Evolutionary conservation across 2,888 invertebrate species (phyloP), one percentile per base, ranked within the genome.

Genomic region (Zhuqinia jingwanae): DNA sequence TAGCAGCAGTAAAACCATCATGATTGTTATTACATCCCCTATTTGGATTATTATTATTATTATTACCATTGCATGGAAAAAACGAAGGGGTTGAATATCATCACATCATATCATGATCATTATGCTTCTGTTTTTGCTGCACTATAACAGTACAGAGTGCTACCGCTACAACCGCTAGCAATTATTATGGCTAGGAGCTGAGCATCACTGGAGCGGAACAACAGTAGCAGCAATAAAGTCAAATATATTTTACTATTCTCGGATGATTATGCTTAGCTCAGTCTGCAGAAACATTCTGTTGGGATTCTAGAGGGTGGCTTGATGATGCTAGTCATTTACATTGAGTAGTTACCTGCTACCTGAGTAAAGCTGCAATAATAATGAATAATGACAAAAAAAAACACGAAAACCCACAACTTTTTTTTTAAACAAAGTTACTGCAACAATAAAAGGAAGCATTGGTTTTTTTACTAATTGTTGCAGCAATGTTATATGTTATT

Each of bases 131-230:
- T n/a, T n/a, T n/a, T n/a, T n/a, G n/a, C n/a, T n/a, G n/a, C n/a
- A n/a, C n/a, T n/a, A n/a, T 36, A 63, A 27, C 63, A 63, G 63
- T 63, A n/a, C 73, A 73, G n/a, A n/a, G n/a, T n/a, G n/a, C n/a
- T n/a, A n/a, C n/a, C n/a, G n/a, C n/a, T n/a, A n/a, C n/a, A n/a
- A n/a, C 3, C 50, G 58, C 76, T 56, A 76, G 56, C 56, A 42
- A 36, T 36, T 36, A 36, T 36, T 36, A 8, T 36, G 8, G 36
- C 36, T 36, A 8, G 36, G 8, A 58, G 22, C 22, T 60, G 56
- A 83, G 78, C 78, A 56, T 68, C 83, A 83, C 76, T 83, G 83
- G 83, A 83, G 83, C 76, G 76, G 65, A 83, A 83, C 80, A 22
- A 22, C 58, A 20, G 20, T 47, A 73, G 73, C 73, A 73, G 17